Conservation (phyloP, 2,888 invertebrate species). For the Perizoma affinitatum region DNA sequence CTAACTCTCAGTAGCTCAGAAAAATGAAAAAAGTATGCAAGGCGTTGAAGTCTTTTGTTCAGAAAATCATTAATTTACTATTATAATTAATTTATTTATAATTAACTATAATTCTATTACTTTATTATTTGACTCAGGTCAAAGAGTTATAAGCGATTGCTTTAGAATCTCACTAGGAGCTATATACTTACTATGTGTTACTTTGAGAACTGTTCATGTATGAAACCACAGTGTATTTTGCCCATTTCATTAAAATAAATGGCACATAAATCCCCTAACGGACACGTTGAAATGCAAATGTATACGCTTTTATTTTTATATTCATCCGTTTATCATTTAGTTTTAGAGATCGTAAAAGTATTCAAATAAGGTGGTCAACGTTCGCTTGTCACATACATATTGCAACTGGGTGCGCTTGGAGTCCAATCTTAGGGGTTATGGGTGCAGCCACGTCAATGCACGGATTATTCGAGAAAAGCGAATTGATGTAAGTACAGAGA, state of each 20-base stretch:
- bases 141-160: neutral
- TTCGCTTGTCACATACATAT: constrained; percentile 46
- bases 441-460: constrained; percentile 72
- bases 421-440: constrained; percentile 62
- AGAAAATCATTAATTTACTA: too few species aligned
- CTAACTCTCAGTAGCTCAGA: too few species aligned
- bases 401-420: constrained; percentile 57
- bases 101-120: too few species aligned
- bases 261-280: constrained; percentile 17
- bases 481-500: constrained; percentile 27
- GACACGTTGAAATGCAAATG: constrained; percentile 22
- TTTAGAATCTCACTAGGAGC: constrained; percentile 2
- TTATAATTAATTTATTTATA: too few species aligned
- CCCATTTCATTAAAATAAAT: constrained; percentile 21
- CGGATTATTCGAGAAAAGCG: constrained; percentile 73
- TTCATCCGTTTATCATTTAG: constrained; percentile 41
- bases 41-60: too few species aligned
- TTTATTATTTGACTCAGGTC: too few species aligned
- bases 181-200: too few species aligned
- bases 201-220: too few species aligned
- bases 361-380: constrained; percentile 47
- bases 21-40: too few species aligned
- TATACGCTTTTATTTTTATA: constrained; percentile 28
- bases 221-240: neutral
- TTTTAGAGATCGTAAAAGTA: constrained; percentile 44